phyloP scores from a whole-genome alignment of 1,140 invertebrate species.

The Heliconius himera region DNA sequence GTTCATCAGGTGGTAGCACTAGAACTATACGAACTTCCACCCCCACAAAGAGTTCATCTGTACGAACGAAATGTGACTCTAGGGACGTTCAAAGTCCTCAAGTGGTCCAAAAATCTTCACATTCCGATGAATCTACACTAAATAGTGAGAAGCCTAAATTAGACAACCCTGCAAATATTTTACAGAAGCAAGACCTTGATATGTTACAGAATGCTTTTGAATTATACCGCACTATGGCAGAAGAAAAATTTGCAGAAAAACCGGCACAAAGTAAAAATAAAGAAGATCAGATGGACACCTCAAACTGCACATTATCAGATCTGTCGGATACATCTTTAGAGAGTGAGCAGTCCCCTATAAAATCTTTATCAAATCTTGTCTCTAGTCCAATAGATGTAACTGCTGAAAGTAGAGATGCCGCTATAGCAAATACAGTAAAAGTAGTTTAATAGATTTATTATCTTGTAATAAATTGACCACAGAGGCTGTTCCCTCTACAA shows the following conservation, averaged over 20 bases:
- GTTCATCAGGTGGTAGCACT: constrained; percentile 52
- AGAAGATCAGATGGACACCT: constrained; percentile 58
- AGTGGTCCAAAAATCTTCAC: constrained; percentile 49
- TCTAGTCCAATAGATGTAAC: constrained; percentile 82
- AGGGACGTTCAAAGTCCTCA: constrained; percentile 64
- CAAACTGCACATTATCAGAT: constrained; percentile 68
- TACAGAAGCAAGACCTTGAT: constrained; percentile 82
- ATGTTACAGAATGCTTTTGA: constrained; percentile 82
- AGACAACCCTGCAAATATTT: constrained; percentile 50
- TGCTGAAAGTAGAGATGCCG: constrained; percentile 56
- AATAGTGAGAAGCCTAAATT: constrained; percentile 57
- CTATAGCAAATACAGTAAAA: constrained; percentile 65
- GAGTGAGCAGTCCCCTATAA: constrained; percentile 83
- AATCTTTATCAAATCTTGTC: constrained; percentile 84
- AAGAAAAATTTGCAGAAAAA: constrained; percentile 72
- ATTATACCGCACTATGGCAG: constrained; percentile 74
- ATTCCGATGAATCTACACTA: constrained; percentile 44
- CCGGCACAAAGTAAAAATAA: constrained; percentile 54
- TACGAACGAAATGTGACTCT: constrained; percentile 60
- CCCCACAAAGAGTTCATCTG: constrained; percentile 57
- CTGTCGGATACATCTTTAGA: constrained; percentile 61
- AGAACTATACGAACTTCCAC: constrained; percentile 69
- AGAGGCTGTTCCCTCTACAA: constrained; percentile 63
- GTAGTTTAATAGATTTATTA: constrained; percentile 73
- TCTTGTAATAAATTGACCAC: constrained; percentile 62